Conservation (phyloP, 2,113 vertebrate species). For the Porphyrio hochstetteri region DNA sequence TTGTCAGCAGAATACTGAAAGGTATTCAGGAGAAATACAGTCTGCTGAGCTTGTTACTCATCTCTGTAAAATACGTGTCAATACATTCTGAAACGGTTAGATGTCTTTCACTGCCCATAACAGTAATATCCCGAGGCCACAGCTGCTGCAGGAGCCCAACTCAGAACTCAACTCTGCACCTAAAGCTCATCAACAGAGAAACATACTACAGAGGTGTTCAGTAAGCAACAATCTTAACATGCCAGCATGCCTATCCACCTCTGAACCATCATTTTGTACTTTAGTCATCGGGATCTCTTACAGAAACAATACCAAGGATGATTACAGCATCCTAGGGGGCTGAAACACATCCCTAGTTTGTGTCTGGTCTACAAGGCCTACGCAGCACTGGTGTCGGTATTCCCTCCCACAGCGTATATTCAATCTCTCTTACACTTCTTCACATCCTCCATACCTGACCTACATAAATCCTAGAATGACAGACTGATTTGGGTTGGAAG, state of each 20-base stretch:
- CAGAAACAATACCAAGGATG: neutral
- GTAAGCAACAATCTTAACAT: conserved; percentile 14
- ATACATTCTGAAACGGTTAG: neutral
- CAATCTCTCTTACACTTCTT: neutral
- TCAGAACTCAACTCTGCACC: neutral
- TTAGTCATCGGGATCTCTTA: neutral
- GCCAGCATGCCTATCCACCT: conserved; percentile 17
- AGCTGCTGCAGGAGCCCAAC: neutral
- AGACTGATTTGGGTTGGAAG: too few species aligned
- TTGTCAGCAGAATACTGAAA: neutral
- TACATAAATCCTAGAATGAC: neutral
- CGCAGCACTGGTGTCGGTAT: neutral
- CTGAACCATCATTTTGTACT: neutral
- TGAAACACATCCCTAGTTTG: neutral
- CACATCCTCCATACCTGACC: neutral
- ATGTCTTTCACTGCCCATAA: neutral
- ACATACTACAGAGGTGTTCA: conserved; percentile 1
- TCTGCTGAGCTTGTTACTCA: neutral
- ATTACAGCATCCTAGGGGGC: neutral
- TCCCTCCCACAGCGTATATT: neutral
- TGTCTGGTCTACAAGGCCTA: neutral
- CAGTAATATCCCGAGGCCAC: neutral
- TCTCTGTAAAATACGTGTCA: neutral
- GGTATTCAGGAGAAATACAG: neutral
- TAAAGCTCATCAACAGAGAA: conserved; percentile 28